These are phyloP conservation scores for Cryptus viduatorius DNA, from an alignment of 2,888 invertebrate genomes.

Conservation along the genomic window DNA sequence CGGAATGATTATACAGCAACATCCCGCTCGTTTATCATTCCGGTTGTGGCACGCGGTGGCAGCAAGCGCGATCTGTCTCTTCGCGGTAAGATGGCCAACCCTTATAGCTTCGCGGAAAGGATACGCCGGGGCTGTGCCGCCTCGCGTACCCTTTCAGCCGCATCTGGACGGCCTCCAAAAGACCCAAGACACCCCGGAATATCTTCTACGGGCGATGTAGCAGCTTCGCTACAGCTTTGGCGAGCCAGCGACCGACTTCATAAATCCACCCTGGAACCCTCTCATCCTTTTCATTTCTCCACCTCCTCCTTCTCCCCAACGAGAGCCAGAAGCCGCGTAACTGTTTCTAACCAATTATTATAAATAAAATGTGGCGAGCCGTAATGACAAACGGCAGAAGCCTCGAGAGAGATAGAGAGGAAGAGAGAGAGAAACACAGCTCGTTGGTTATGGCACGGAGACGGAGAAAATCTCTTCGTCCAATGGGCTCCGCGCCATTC, in stretches of 20 bases:
- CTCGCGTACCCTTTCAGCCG: conserved; percentile 66
- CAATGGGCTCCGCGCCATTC: conserved; percentile 79
- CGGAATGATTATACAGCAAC: conserved; percentile 81
- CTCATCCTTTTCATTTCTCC: conserved; percentile 15
- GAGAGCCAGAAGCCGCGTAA: conserved; percentile 79
- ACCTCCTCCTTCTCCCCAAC: conserved; percentile 35
- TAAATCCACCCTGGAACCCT: conserved; percentile 77
- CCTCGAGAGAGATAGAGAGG: conserved; percentile 58
- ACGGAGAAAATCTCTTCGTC: conserved; percentile 69
- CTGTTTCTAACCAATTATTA: conserved; percentile 84
- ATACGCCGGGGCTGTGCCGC: conserved; percentile 36
- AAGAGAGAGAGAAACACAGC: conserved; percentile 66
- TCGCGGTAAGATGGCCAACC: conserved; percentile 82
- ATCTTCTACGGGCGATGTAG: conserved; percentile 68
- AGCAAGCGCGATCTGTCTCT: conserved; percentile 81
- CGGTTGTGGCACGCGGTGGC: conserved; percentile 74
- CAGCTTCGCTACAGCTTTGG: conserved; percentile 22
- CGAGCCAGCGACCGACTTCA: conserved; percentile 77
- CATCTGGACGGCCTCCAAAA: conserved; percentile 83
- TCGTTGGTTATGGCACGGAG: conserved; percentile 36
- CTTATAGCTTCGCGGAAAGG: conserved; percentile 71
- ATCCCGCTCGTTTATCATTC: conserved; percentile 82
- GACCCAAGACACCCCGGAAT: conserved; percentile 78
- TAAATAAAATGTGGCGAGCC: conserved; percentile 82
- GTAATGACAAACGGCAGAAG: conserved; percentile 82